These are phyloP conservation scores for Frieseomelitta varia DNA, from an alignment of 1,140 invertebrate genomes.

Conservation along the genomic window DNA sequence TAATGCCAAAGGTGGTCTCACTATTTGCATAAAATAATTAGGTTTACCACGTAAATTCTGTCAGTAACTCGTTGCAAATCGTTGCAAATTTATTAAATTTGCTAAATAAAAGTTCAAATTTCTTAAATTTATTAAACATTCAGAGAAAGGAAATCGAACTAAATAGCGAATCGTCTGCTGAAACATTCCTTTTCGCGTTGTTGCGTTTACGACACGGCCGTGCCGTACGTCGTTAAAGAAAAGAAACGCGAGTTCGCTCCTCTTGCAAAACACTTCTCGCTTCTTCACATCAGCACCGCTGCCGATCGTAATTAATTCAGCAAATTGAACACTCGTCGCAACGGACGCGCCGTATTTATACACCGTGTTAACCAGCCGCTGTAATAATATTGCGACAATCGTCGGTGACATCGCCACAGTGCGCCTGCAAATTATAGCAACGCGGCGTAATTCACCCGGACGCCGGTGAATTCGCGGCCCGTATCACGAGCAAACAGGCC, in stretches of 20 bases:
- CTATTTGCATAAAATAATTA: no score
- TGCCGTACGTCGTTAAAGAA: not conserved
- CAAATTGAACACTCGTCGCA: slow-evolving; percentile 12
- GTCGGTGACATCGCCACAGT: not conserved
- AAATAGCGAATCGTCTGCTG: not conserved
- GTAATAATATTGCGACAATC: slow-evolving; percentile 20
- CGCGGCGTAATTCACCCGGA: slow-evolving; percentile 1
- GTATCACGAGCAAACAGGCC: not conserved
- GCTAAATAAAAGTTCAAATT: no score
- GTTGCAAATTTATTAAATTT: no score
- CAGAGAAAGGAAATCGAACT: not conserved
- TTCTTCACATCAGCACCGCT: not conserved
- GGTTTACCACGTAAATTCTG: not conserved
- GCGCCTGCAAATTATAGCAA: slow-evolving; percentile 10
- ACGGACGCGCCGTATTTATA: not conserved
- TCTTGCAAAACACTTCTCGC: not conserved
- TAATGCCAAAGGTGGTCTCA: no score
- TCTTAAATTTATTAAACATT: no score
- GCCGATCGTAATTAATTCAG: slow-evolving; percentile 28
- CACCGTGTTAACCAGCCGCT: slow-evolving; percentile 22
- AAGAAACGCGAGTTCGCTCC: not conserved
- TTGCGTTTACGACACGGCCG: not conserved
- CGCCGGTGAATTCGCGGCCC: not conserved
- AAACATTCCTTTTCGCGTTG: no score
- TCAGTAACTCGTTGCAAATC: no score